Conservation (phyloP, 2,888 invertebrate species). For the Drosophila seclusa region DNA sequence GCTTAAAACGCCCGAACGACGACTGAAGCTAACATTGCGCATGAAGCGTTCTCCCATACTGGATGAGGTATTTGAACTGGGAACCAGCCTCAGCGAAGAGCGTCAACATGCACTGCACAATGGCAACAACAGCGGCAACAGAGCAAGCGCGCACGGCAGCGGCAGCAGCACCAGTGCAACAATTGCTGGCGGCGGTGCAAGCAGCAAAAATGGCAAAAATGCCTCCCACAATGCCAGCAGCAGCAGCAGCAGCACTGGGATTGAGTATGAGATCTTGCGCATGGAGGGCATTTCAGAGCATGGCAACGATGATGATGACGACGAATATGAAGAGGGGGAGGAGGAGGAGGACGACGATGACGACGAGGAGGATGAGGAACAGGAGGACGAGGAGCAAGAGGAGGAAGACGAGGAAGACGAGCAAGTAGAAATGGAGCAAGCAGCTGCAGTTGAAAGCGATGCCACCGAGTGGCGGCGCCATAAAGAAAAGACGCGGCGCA, state of each 20-base stretch:
- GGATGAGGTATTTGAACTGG: conserved; percentile 94
- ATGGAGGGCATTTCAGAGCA: conserved; percentile 89
- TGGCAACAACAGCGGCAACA: conserved; percentile 22
- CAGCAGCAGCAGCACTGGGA: conserved; percentile 20
- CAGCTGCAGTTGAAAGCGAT: conserved; percentile 14
- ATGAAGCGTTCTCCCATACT: conserved; percentile 94
- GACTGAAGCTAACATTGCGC: conserved; percentile 92
- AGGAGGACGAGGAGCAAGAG: conserved; percentile 5
- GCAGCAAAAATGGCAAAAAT: conserved; percentile 42
- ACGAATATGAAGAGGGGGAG: conserved; percentile 41
- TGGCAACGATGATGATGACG: conserved; percentile 79
- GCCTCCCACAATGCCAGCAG: conserved; percentile 11
- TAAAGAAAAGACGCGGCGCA: conserved; percentile 54
- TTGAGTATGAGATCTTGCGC: conserved; percentile 93
- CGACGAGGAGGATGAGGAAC: conserved; percentile 8
- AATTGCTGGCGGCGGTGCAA: conserved; percentile 1
- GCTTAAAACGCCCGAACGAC: conserved; percentile 84
- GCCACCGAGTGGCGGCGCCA: conserved; percentile 28
- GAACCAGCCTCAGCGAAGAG: conserved; percentile 89
- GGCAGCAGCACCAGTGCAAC: background rate
- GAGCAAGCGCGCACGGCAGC: background rate
- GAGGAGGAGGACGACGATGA: conserved; percentile 20
- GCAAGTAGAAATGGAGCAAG: conserved; percentile 1
- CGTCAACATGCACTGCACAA: conserved; percentile 72
- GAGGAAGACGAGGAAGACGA: conserved; percentile 26